phyloP scores from a whole-genome alignment of 2,113 vertebrate species.

The Indri indri region DNA sequence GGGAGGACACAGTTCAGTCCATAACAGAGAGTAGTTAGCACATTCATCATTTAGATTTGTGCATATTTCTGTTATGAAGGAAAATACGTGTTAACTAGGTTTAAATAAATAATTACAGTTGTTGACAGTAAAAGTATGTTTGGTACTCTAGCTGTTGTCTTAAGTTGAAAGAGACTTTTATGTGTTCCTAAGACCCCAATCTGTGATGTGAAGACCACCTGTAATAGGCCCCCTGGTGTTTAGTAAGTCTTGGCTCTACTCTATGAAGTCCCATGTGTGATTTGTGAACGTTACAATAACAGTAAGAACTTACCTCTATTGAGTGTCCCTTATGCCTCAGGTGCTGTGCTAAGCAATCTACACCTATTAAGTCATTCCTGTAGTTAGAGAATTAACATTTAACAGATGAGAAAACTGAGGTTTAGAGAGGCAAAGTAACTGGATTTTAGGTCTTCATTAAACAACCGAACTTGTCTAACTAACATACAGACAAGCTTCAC shows the following conservation, averaged over 20 bases:
- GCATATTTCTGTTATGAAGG: background rate
- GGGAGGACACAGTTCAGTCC: background rate
- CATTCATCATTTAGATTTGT: background rate
- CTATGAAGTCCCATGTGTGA: background rate
- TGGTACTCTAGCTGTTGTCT: background rate
- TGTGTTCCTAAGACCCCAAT: background rate
- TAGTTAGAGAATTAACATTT: background rate
- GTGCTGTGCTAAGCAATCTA: background rate
- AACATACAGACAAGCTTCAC: background rate
- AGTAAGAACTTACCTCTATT: background rate
- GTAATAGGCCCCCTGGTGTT: background rate
- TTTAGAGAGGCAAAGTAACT: background rate
- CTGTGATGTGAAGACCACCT: background rate
- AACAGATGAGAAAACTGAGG: background rate
- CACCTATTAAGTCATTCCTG: background rate
- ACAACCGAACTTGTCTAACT: background rate
- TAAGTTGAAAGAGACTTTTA: background rate
- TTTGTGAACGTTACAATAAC: background rate
- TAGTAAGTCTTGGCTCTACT: background rate
- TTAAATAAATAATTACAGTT: background rate
- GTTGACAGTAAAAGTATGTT: background rate
- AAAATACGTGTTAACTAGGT: background rate
- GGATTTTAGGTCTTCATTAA: background rate
- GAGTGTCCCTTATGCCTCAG: background rate
- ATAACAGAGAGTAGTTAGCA: background rate